These are phyloP conservation scores for Melanargia galathea DNA, from an alignment of 2,888 invertebrate species.

Conservation along the genomic window DNA sequence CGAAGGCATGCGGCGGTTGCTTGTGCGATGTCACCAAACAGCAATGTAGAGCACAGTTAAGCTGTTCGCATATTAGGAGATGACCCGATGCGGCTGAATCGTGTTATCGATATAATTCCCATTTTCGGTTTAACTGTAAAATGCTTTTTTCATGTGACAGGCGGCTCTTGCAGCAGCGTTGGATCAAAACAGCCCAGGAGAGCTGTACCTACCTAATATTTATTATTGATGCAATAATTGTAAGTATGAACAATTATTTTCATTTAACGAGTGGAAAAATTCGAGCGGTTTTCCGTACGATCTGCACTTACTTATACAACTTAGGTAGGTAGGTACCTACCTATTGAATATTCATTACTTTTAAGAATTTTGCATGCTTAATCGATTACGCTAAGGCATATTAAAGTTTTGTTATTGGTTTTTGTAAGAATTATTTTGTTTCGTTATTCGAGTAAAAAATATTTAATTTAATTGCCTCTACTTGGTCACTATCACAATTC, in stretches of 20 bases:
- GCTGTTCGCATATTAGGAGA: neutral
- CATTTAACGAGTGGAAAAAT: neutral
- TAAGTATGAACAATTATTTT: neutral
- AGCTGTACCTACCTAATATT: neutral
- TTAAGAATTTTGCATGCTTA: constrained; percentile 23
- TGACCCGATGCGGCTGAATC: neutral
- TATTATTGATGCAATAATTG: neutral
- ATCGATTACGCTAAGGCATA: constrained; percentile 18
- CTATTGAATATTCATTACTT: constrained; percentile 15
- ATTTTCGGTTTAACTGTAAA: neutral
- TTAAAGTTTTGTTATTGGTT: constrained; percentile 22
- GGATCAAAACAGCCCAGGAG: neutral
- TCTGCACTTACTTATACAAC: neutral
- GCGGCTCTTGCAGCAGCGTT: neutral
- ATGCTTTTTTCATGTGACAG: neutral
- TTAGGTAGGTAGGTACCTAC: no score
- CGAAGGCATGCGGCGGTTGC: constrained; percentile 33
- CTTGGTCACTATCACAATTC: no score
- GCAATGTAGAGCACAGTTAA: constrained; percentile 9
- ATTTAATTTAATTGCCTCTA: neutral
- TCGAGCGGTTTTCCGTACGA: neutral
- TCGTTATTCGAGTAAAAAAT: constrained; percentile 8
- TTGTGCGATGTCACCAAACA: constrained; percentile 8
- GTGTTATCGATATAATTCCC: neutral
- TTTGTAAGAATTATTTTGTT: neutral